Evolutionary conservation across 37 sponge, comb jelly and placozoan species (phyloP).

Genomic region (Agelas oroides): DNA sequence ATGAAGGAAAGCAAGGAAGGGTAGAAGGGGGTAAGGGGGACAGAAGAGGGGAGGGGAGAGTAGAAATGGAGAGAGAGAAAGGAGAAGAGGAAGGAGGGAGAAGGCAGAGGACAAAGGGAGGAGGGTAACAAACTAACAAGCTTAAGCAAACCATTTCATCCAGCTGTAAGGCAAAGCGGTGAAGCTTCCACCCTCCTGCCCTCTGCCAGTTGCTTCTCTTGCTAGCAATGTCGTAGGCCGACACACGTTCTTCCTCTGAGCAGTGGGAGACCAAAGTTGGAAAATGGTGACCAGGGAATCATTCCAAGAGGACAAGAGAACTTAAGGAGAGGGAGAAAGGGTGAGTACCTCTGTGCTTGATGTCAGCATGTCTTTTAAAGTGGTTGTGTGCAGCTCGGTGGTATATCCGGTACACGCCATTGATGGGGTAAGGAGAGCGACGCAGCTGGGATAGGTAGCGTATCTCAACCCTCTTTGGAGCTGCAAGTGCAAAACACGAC

Average conservation of each 20-base stretch:
- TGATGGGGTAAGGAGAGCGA: slow-evolving; percentile 48
- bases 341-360: slow-evolving; percentile 56
- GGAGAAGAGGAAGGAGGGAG: not conserved
- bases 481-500: not conserved
- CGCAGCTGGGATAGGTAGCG: slow-evolving; percentile 43
- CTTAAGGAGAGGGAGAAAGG: not conserved
- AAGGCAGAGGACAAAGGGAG: too few relatives aligned
- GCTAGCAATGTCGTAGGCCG: slow-evolving; percentile 15
- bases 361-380: slow-evolving; percentile 60
- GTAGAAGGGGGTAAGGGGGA: too few relatives aligned
- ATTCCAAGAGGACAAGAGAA: not conserved
- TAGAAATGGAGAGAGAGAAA: too few relatives aligned
- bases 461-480: slow-evolving; percentile 28
- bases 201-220: slow-evolving; percentile 9
- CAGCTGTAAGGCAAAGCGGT: slow-evolving; percentile 28
- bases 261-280: not conserved
- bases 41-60: not conserved
- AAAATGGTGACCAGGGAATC: too few relatives aligned
- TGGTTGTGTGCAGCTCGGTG: slow-evolving; percentile 51
- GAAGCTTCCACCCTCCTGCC: slow-evolving; percentile 49
- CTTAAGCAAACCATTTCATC: slow-evolving; percentile 43
- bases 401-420: slow-evolving; percentile 11
- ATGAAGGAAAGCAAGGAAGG: too few relatives aligned
- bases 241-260: slow-evolving; percentile 23
- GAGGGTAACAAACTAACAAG: too few relatives aligned